Evolutionary conservation across 2,113 vertebrate species (phyloP).

Genomic region (Halcyon senegalensis): DNA sequence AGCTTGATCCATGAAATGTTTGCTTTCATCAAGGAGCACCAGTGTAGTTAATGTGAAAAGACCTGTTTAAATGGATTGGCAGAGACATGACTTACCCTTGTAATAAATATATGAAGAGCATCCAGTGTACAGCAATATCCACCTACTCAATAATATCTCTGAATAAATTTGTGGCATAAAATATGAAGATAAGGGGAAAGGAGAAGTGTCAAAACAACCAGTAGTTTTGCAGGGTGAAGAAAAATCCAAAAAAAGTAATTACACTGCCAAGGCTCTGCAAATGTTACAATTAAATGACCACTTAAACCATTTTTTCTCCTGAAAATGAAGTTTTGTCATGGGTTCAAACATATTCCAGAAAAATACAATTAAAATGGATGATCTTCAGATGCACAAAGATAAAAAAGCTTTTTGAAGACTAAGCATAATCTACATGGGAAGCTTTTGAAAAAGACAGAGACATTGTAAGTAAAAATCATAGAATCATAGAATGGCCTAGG

Average conservation of each 20-base stretch:
- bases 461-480: neutral
- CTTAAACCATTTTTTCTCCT: neutral
- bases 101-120: neutral
- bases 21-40: neutral
- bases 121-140: neutral
- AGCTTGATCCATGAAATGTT: neutral
- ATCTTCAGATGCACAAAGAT: neutral
- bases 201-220: neutral
- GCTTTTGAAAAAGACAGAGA: neutral
- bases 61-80: neutral
- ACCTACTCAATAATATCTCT: neutral
- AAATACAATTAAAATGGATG: neutral
- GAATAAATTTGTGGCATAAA: neutral
- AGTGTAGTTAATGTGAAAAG: constrained; percentile 40
- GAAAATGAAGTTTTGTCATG: neutral
- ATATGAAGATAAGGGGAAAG: neutral
- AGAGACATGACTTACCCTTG: neutral
- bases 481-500: no score
- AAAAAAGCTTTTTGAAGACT: neutral
- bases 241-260: neutral
- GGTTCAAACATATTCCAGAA: neutral
- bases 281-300: neutral
- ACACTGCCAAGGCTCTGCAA: neutral
- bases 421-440: neutral
- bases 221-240: neutral